Percentiles rank a stretch among this genome's conserved stretches.
phyloP scores from a whole-genome alignment of 2,888 invertebrate genomes.

The Nineta flava region DNA sequence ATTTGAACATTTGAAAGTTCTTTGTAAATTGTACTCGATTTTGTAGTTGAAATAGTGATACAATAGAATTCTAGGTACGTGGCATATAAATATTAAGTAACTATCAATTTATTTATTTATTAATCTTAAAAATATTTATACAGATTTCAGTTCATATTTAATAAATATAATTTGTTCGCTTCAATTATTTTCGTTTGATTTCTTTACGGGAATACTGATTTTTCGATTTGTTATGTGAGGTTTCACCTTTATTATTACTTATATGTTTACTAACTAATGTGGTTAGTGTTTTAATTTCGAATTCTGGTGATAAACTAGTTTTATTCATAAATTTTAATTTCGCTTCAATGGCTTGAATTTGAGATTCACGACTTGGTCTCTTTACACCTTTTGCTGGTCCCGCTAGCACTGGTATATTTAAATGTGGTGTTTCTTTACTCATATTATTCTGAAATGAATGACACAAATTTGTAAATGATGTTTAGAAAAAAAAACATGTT shows the following conservation, averaged over 20 bases:
- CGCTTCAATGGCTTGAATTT: conserved; percentile 78
- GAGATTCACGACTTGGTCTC: conserved; percentile 58
- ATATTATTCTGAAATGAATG: conserved; percentile 49
- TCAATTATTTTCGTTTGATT: not conserved
- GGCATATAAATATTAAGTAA: too few relatives aligned
- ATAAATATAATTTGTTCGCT: not conserved
- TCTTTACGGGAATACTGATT: not conserved
- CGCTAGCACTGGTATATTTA: conserved; percentile 62
- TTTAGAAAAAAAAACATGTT: too few relatives aligned
- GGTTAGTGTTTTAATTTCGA: conserved; percentile 55
- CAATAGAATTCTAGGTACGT: too few relatives aligned
- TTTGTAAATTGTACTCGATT: too few relatives aligned
- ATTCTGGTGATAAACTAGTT: conserved; percentile 44
- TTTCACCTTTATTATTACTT: not conserved
- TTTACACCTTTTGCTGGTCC: conserved; percentile 39
- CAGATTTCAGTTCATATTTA: too few relatives aligned
- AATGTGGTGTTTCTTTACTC: conserved; percentile 56
- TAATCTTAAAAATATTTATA: too few relatives aligned
- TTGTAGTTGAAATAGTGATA: too few relatives aligned
- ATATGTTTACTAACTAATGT: conserved; percentile 12
- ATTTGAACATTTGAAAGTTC: too few relatives aligned
- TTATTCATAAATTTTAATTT: conserved; percentile 67
- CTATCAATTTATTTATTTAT: too few relatives aligned
- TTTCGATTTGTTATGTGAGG: not conserved
- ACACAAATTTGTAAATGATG: too few relatives aligned